Conservation (phyloP, 2,113 vertebrate species). For the Cathartes aura region DNA sequence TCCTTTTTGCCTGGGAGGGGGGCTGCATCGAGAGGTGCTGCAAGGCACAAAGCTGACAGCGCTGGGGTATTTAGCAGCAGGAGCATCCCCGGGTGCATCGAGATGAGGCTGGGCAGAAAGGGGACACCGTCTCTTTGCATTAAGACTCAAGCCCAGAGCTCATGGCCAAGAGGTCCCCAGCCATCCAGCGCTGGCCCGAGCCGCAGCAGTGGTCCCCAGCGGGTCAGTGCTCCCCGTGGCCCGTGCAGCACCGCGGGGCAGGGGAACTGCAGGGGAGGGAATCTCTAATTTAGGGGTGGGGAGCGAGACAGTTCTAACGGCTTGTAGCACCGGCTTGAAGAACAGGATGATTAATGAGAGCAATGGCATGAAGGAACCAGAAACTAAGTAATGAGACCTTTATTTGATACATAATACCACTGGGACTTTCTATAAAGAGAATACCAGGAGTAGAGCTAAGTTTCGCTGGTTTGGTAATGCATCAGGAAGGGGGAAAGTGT, state of each 20-base stretch:
- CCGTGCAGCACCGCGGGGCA: not conserved
- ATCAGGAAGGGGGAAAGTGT: not conserved
- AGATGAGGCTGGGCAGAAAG: not conserved
- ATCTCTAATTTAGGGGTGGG: not conserved
- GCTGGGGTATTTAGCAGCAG: fast-evolving
- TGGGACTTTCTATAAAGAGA: conserved; percentile 53
- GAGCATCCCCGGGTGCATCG: fast-evolving
- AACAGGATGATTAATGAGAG: conserved; percentile 57
- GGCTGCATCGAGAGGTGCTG: not conserved
- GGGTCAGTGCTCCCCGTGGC: fast-evolving
- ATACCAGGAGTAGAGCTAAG: not conserved
- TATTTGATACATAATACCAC: conserved; percentile 60
- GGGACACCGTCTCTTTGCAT: not conserved
- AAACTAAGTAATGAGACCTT: conserved; percentile 62
- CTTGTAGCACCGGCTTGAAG: not conserved
- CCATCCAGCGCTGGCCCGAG: not conserved
- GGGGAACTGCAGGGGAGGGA: not conserved
- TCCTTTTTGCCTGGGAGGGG: not conserved
- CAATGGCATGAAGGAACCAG: not conserved
- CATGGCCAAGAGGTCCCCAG: not conserved
- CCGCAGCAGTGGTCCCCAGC: not conserved
- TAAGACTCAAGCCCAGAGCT: not conserved
- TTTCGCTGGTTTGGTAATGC: not conserved
- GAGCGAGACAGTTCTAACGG: fast-evolving
- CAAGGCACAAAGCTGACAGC: not conserved